Evolutionary conservation across 2,888 invertebrate genomes (phyloP), one percentile per base, ranked within the genome.

Genomic region (Andrena chrysosceles): DNA sequence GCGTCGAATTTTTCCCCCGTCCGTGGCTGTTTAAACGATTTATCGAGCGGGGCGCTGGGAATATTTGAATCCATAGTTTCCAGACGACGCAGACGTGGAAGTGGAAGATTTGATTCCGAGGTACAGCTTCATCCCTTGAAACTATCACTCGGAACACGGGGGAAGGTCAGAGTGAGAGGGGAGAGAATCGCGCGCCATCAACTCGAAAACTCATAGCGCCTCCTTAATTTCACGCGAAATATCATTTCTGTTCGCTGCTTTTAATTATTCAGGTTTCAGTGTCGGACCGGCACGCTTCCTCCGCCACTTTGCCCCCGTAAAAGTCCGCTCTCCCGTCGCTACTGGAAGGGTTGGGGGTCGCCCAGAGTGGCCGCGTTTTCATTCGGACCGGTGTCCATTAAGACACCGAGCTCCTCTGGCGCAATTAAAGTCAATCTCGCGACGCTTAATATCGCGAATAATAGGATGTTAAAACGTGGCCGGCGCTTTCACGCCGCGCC

Each of bases 341-440:
- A 59, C 13, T 13, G n/a, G 23, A 63, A 33, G 31, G 10, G 48
- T 16, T 33, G 49, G 66, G 66, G 66, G 63, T 26, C 72, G 42
- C 26, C 35, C 26, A 77, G 74, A 73, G 77, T 49, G 77, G 69
- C 35, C 23, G 54, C 35, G 54, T 54, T 69, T 35, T 56, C 35
- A 13, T 68, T 59, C 52, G 69, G 42, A 52, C 60, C 48, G 49
- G 29, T 54, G 77, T 78, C 76, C 77, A 78, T 78, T 78, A 78
- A 67, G 75, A 59, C 52, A 52, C 56, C 62, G 10, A 35, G 54
- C 52, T 66, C 16, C 76, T 68, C 56, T 31, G 54, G 48, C 49
- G 81, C 76, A 73, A 83, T 81, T 83, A 81, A 76, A 83, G 64
- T 72, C 66, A 76, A 83, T 71, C 83, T 80, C 69, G 67, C 64